These are phyloP conservation scores for Luffia ferchaultella DNA, from an alignment of 2,888 invertebrate genomes.

Conservation along the genomic window DNA sequence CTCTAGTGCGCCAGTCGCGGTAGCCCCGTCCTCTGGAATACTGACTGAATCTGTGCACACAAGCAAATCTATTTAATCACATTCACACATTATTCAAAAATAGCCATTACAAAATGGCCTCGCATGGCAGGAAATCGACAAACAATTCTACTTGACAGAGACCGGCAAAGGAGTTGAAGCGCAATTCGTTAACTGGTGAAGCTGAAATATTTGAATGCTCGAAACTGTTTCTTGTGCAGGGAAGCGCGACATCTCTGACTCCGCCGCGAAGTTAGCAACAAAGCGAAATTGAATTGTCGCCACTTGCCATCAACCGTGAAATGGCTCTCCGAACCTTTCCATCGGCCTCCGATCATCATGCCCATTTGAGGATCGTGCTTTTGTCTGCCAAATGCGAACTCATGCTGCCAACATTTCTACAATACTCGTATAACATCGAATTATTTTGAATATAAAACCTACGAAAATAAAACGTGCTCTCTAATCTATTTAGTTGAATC, in stretches of 20 bases:
- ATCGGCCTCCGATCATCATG: background rate
- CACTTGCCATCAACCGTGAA: background rate
- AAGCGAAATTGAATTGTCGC: background rate
- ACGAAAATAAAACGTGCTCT: background rate
- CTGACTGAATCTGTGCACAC: slow-evolving; percentile 63
- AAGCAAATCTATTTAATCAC: slow-evolving; percentile 20
- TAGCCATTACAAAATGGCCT: slow-evolving; percentile 12
- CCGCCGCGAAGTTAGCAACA: too few species aligned
- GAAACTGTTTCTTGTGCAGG: background rate
- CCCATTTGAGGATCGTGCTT: background rate
- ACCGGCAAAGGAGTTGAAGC: background rate
- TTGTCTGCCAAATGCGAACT: background rate
- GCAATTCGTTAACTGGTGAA: slow-evolving; percentile 3
- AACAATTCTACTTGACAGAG: too few species aligned
- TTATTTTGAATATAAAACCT: background rate
- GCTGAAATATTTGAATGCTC: background rate
- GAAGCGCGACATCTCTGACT: too few species aligned
- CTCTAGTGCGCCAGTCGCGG: slow-evolving; percentile 74
- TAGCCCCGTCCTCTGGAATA: slow-evolving; percentile 70
- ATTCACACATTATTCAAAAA: too few species aligned
- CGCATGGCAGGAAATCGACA: too few species aligned
- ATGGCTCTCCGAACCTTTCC: too few species aligned
- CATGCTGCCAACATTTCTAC: background rate
- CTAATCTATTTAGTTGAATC: background rate
- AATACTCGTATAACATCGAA: background rate